A percentile compares a stretch with the other conserved stretches of the same genome.
phyloP scores from a whole-genome alignment of 30 jellyfish, hydroid and myxozoan species.

The Phacellophora camtschatica region DNA sequence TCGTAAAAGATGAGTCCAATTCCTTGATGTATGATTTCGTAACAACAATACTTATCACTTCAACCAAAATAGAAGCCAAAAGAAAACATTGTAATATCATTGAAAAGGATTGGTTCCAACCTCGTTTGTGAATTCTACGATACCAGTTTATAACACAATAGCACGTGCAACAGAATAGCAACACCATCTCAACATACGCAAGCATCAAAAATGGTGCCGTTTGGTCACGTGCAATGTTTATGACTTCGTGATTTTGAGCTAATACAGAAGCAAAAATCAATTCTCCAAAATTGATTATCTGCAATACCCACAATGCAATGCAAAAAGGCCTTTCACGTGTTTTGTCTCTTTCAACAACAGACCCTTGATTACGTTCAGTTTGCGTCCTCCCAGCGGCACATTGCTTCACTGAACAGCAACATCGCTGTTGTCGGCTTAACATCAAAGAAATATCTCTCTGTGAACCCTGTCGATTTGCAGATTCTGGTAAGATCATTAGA shows the following conservation, averaged over 20 bases:
- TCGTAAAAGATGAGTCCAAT: not conserved
- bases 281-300: not conserved
- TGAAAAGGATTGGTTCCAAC: constrained; percentile 51
- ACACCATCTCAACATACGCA: constrained; percentile 2
- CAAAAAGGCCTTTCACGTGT: constrained; percentile 15
- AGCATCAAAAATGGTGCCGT: constrained; percentile 12
- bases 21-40: constrained; percentile 2
- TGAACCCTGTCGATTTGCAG: not conserved
- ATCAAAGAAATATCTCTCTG: not conserved
- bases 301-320: not conserved
- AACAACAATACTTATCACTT: not conserved
- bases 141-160: not conserved
- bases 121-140: constrained; percentile 13
- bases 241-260: not conserved
- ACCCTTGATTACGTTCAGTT: not conserved
- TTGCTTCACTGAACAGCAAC: constrained; percentile 40
- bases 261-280: constrained; percentile 12
- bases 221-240: constrained; percentile 19
- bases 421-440: not conserved
- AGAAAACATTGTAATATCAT: constrained; percentile 52
- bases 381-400: constrained; percentile 6
- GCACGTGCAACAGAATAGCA: not conserved
- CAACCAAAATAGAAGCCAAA: constrained; percentile 31
- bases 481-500: not conserved
- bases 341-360: not conserved